Evolutionary conservation across 1,140 invertebrate genomes (phyloP).

Genomic region (Luehdorfia chinensis): DNA sequence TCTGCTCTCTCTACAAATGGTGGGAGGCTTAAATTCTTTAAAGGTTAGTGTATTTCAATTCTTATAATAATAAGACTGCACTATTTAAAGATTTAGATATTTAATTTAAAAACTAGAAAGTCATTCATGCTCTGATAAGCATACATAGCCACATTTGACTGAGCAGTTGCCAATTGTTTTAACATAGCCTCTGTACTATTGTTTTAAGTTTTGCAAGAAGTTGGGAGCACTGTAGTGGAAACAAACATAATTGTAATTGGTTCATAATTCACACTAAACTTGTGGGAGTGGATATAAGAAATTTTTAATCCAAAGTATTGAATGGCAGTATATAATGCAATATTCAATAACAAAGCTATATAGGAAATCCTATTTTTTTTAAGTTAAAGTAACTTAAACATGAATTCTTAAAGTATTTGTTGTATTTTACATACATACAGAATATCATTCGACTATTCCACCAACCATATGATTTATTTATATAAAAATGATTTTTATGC

Average conservation of each 20-base stretch:
- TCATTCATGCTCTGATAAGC: conserved; percentile 76
- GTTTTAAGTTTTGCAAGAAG: conserved; percentile 62
- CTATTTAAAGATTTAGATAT: neutral
- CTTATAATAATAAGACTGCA: neutral
- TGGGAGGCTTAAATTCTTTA: conserved; percentile 80
- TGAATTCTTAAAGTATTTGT: no score
- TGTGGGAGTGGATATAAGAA: no score
- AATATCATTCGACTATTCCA: no score
- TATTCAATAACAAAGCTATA: no score
- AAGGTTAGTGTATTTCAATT: conserved; percentile 66
- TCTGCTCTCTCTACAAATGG: conserved; percentile 61
- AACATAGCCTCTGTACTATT: conserved; percentile 58
- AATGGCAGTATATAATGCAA: no score
- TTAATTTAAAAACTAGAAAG: conserved; percentile 64
- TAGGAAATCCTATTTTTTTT: no score
- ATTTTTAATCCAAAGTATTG: no score
- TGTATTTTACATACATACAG: no score
- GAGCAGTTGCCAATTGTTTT: conserved; percentile 61
- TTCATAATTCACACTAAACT: no score
- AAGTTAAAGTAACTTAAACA: no score
- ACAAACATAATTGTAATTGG: conserved; percentile 25
- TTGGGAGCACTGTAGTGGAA: conserved; percentile 37
- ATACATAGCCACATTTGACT: conserved; percentile 60
- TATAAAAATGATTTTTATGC: no score
- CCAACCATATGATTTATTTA: no score